Conservation (phyloP, 2,888 invertebrate species). For the Netelia virgata region DNA sequence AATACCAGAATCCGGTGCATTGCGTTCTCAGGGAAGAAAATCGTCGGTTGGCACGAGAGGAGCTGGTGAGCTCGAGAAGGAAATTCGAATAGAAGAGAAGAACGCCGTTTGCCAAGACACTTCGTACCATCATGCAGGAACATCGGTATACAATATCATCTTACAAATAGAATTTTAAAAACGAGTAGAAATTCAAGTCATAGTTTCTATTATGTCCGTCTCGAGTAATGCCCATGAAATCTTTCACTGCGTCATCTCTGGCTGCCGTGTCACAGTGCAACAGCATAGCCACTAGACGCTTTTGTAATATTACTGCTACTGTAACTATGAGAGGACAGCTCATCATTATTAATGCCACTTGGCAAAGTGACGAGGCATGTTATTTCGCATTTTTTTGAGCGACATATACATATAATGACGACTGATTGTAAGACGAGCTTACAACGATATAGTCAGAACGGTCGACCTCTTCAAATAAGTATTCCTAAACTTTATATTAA, state of each 20-base stretch:
- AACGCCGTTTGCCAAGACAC: background rate
- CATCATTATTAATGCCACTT: slow-evolving; percentile 54
- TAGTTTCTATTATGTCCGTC: slow-evolving; percentile 22
- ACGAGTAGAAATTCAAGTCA: slow-evolving; percentile 10
- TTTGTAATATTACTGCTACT: slow-evolving; percentile 25
- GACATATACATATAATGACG: no score
- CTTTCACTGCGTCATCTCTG: slow-evolving; percentile 43
- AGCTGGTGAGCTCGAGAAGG: slow-evolving; percentile 41
- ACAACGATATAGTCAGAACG: no score
- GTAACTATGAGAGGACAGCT: slow-evolving; percentile 52
- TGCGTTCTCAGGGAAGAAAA: slow-evolving; percentile 80
- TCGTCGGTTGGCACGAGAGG: slow-evolving; percentile 27
- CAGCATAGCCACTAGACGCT: slow-evolving; percentile 26
- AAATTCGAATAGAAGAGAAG: slow-evolving; percentile 59
- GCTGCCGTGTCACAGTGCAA: slow-evolving; percentile 32
- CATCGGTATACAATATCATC: background rate
- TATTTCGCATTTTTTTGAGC: slow-evolving; percentile 7
- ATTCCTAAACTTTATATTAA: no score
- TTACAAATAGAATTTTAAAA: background rate
- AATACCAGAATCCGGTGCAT: slow-evolving; percentile 73
- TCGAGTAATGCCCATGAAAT: slow-evolving; percentile 21
- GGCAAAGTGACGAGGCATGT: slow-evolving; percentile 43
- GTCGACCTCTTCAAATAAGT: no score
- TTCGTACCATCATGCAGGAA: background rate
- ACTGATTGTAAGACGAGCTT: no score